Conservation (phyloP, 2,113 vertebrate genomes). For the Epinephelus lanceolatus region DNA sequence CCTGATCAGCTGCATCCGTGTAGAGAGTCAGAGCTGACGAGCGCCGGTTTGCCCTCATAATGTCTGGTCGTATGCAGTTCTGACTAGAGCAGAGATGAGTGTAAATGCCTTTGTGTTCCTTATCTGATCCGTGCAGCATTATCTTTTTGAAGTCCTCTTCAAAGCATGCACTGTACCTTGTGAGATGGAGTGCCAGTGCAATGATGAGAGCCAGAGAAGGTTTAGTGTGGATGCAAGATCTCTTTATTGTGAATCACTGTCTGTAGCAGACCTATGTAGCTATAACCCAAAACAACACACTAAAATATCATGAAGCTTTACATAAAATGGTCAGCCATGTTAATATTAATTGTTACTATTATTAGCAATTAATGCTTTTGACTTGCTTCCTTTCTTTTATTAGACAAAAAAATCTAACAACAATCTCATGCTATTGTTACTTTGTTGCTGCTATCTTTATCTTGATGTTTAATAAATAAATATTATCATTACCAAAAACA, state of each 20-base stretch:
- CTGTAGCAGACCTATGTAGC: conserved; percentile 21
- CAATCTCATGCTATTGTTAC: background rate
- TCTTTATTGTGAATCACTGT: conserved; percentile 56
- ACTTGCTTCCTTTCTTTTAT: background rate
- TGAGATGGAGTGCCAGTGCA: conserved; percentile 64
- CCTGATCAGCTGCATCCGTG: conserved; percentile 53
- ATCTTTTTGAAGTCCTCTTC: conserved; percentile 76
- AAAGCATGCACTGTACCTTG: conserved; percentile 64
- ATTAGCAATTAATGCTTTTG: background rate
- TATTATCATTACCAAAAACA: background rate
- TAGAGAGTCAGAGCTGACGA: conserved; percentile 53
- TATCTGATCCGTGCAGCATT: conserved; percentile 71
- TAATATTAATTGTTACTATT: background rate
- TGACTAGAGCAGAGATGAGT: conserved; percentile 65
- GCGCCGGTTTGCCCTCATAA: conserved; percentile 67
- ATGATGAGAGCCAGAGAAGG: conserved; percentile 65
- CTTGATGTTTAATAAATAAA: background rate
- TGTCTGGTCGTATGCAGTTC: conserved; percentile 68
- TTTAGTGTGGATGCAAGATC: conserved; percentile 36
- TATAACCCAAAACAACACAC: background rate
- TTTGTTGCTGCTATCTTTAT: background rate
- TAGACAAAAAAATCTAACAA: background rate
- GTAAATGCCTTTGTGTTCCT: conserved; percentile 76
- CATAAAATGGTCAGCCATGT: background rate
- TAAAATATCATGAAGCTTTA: background rate